Evolutionary conservation across 2,888 invertebrate genomes (phyloP).

Genomic region (Parnassius mnemosyne): DNA sequence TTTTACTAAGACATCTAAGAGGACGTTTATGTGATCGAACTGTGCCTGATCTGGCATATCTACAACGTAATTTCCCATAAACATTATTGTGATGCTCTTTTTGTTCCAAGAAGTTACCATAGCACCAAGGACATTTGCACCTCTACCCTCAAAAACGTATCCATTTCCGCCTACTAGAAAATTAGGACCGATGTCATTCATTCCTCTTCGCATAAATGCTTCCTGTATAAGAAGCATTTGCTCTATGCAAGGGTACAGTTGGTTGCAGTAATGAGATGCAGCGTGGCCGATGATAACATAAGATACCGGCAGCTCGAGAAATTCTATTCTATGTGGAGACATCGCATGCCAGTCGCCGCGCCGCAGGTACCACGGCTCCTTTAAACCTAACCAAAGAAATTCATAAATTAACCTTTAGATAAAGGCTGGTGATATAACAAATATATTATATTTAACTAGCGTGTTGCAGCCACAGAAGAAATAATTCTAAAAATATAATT

Average conservation of each 20-base stretch:
- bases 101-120: constrained; percentile 54
- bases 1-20: constrained; percentile 48
- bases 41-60: constrained; percentile 43
- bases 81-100: constrained; percentile 57
- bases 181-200: constrained; percentile 62
- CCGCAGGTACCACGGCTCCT: constrained; percentile 64
- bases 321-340: constrained; percentile 44
- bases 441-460: no score
- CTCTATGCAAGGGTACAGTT: constrained; percentile 50
- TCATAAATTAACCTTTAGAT: background rate
- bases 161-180: constrained; percentile 62
- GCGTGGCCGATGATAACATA: constrained; percentile 62
- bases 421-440: background rate
- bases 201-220: constrained; percentile 47
- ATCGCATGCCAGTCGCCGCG: constrained; percentile 68
- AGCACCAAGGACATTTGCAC: constrained; percentile 56
- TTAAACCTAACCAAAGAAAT: constrained; percentile 53
- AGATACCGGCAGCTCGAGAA: constrained; percentile 50
- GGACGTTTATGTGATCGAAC: constrained; percentile 48
- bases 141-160: constrained; percentile 63
- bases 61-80: constrained; percentile 57
- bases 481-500: no score
- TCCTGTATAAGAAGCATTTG: constrained; percentile 50
- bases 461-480: no score
- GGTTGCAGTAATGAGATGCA: constrained; percentile 45